These are phyloP conservation scores for Caiman crocodilus DNA, from an alignment of 2,797 vertebrate genomes.

Conservation along the genomic window DNA sequence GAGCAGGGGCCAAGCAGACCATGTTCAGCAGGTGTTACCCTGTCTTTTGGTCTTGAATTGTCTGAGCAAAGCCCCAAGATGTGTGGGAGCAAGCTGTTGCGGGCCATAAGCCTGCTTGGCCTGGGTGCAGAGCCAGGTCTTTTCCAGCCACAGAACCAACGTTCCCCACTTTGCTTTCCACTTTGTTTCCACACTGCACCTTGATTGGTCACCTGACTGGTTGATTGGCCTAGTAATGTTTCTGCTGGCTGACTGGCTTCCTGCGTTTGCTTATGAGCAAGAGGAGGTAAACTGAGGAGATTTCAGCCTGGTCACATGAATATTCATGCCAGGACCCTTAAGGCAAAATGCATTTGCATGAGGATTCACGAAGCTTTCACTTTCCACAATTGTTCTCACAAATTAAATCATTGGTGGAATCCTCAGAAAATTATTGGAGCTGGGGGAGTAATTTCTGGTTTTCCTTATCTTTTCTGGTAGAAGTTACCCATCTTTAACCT, in stretches of 20 bases:
- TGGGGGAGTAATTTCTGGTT: background rate
- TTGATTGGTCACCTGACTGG: background rate
- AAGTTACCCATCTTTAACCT: background rate
- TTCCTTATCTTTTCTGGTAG: background rate
- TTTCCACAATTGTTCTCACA: background rate
- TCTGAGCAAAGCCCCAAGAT: background rate
- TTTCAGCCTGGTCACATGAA: background rate
- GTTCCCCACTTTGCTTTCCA: background rate
- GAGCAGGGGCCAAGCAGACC: background rate
- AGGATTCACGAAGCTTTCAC: background rate
- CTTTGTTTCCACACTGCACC: background rate
- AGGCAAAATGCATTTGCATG: background rate
- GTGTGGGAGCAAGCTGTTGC: background rate
- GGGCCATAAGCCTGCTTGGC: background rate
- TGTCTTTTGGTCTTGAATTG: background rate
- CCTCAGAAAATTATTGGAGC: background rate
- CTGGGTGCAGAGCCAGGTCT: rapidly evolving
- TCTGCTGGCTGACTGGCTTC: background rate
- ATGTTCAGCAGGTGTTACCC: no score
- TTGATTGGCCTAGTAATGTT: background rate
- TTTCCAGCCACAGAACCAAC: background rate
- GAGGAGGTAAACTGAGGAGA: background rate
- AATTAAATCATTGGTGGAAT: background rate
- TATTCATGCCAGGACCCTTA: background rate
- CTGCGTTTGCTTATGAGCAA: background rate